phyloP scores from a whole-genome alignment of 2,797 vertebrate genomes.

The Fringilla coelebs region DNA sequence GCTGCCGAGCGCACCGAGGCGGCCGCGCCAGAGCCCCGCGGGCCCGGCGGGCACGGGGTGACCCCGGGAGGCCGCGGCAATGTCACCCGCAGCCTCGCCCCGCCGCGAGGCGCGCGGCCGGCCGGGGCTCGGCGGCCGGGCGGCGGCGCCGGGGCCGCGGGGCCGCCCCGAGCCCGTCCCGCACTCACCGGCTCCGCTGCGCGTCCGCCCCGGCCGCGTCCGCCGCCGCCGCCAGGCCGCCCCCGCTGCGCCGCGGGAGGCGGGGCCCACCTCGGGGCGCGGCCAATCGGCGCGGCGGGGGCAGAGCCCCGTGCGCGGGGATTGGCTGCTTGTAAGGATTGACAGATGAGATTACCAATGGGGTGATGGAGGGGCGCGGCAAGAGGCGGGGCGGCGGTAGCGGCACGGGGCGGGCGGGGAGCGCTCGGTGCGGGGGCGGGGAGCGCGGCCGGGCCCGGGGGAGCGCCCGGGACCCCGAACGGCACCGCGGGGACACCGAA shows the following conservation, averaged over 20 bases:
- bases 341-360: rapidly evolving
- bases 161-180: neutral
- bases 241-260: neutral
- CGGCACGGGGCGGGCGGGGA: neutral
- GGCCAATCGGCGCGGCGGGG: neutral
- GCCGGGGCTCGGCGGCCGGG: too few relatives aligned
- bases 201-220: neutral
- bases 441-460: neutral
- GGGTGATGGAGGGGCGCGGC: rapidly evolving
- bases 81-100: neutral
- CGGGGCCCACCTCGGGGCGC: neutral
- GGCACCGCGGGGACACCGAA: too few relatives aligned
- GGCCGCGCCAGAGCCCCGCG: neutral
- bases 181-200: conserved; percentile 12
- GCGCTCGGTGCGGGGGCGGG: neutral
- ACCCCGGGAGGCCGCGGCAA: neutral
- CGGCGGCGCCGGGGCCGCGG: too few relatives aligned
- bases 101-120: neutral
- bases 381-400: neutral
- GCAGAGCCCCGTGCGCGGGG: rapidly evolving
- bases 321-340: neutral
- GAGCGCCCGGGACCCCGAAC: neutral
- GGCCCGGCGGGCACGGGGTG: neutral
- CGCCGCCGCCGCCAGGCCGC: neutral
- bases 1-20: neutral